Evolutionary conservation across 30 jellyfish, hydroid and myxozoan genomes (phyloP).

Genomic region (Aurelia sp.): DNA sequence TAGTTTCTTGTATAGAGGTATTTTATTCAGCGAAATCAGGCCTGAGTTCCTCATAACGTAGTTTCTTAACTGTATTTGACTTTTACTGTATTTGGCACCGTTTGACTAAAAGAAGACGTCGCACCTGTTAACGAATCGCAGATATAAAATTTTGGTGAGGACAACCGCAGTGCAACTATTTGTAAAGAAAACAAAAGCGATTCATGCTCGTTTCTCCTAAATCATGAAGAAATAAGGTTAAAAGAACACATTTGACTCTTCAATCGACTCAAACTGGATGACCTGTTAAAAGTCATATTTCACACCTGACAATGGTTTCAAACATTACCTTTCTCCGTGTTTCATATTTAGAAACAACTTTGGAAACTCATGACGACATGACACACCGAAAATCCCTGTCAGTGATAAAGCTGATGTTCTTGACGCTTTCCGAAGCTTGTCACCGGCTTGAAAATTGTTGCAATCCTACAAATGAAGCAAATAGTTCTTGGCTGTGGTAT

Average conservation of each 20-base stretch:
- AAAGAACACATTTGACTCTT: background rate
- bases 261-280: background rate
- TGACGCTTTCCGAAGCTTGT: background rate
- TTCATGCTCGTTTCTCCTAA: too few species aligned
- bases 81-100: too few species aligned
- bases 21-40: too few species aligned
- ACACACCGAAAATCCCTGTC: conserved; percentile 28
- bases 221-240: background rate
- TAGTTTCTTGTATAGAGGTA: too few species aligned
- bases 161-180: too few species aligned
- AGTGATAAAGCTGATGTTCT: background rate
- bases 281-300: background rate
- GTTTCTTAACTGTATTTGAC: too few species aligned
- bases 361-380: conserved; percentile 31
- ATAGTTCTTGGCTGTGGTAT: background rate
- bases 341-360: background rate
- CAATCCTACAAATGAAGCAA: conserved; percentile 6
- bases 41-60: too few species aligned
- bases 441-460: conserved; percentile 24
- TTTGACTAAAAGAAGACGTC: too few species aligned
- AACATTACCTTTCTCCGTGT: conserved; percentile 23
- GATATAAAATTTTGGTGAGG: too few species aligned
- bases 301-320: background rate
- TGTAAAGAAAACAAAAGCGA: too few species aligned
- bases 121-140: too few species aligned